These are phyloP conservation scores for Colinus virginianus DNA, from an alignment of 2,113 vertebrate species.

Conservation along the genomic window DNA sequence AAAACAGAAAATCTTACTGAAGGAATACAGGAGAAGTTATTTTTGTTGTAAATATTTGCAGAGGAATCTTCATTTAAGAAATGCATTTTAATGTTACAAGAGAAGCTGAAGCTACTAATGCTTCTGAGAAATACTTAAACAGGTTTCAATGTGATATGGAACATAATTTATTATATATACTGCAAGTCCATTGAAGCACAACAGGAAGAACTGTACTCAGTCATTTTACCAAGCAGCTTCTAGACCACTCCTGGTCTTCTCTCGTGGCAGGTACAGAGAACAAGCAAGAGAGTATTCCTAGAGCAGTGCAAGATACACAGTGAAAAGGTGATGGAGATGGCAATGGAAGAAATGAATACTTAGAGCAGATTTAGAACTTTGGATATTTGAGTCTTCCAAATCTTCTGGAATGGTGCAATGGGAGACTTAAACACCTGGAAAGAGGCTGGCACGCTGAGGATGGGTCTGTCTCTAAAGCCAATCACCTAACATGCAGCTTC, in stretches of 20 bases:
- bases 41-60: background rate
- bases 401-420: background rate
- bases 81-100: background rate
- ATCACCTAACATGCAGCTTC: background rate
- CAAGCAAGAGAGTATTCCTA: background rate
- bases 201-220: background rate
- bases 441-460: background rate
- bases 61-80: background rate
- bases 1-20: background rate
- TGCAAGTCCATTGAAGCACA: background rate
- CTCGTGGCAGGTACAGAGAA: background rate
- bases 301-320: background rate
- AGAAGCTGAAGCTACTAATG: background rate
- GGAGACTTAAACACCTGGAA: background rate
- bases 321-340: background rate
- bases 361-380: background rate
- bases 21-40: fast-evolving
- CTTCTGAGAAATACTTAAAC: background rate
- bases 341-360: background rate
- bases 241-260: background rate
- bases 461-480: background rate
- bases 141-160: background rate
- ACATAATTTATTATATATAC: background rate
- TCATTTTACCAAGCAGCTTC: background rate
- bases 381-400: background rate